Base-by-base conservation (phyloP, 2,888 invertebrate species). In the Agapostemon virescens region DNA sequence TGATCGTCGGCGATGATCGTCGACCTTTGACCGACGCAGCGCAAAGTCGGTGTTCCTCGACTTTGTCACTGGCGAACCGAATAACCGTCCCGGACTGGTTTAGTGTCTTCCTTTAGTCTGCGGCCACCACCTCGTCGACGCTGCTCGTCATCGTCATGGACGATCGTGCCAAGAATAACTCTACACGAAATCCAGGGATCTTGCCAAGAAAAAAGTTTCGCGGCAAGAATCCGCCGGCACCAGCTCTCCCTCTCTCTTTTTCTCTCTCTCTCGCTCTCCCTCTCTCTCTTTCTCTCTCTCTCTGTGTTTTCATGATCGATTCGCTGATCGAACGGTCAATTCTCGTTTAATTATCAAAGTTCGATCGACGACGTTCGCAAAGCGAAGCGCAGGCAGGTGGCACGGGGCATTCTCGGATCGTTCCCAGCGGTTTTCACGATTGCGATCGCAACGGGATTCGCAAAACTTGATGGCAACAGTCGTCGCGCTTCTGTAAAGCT, bases 191-290 rank as follows among this genome's bases (percentile, higher is more conserved):
- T 88, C 87, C 87, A 84, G 77, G 89, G 84, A 33, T 92, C 92
- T 92, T 93, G 93, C 92, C 89, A 93, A 93, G 93, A 93, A 92
- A 93, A 69, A 81, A 82, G 58, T 45, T 49, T 52, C 61, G 45
- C 61, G 13, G 23, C 33, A n/a, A 30, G 30, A 58, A 58, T 58
- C 58, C 58, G 26, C 26, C 30, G 17, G 58, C 55, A 58, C 17
- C 58, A 5, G 30, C 58, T 23, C n/a, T 58, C 15, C 23, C 23
- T n/a, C n/a, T n/a, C n/a, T n/a, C n/a, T n/a, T n/a, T n/a, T n/a
- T n/a, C n/a, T n/a, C n/a, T n/a, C n/a, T n/a, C n/a, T n/a, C n/a
- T n/a, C n/a, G n/a, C n/a, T n/a, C n/a, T n/a, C n/a, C n/a, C n/a
- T n/a, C n/a, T n/a, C n/a, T n/a, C n/a, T n/a, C n/a, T n/a, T n/a